These are phyloP conservation scores for Trissolcus japonicus DNA, from an alignment of 2,888 invertebrate species.

Conservation along the genomic window DNA sequence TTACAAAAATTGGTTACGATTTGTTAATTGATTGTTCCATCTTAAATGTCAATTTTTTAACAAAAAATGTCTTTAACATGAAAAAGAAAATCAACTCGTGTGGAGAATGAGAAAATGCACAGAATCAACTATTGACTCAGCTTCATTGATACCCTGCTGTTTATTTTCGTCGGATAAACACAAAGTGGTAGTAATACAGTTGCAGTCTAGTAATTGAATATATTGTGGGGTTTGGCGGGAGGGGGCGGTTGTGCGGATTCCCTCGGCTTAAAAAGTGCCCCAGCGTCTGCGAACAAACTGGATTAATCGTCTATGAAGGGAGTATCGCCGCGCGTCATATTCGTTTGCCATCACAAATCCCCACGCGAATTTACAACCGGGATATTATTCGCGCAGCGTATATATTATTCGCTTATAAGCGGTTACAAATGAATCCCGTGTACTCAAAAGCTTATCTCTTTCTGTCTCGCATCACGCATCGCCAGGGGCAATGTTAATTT, in stretches of 20 bases:
- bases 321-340: constrained; percentile 63
- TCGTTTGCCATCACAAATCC: constrained; percentile 68
- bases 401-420: constrained; percentile 45
- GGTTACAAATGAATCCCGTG: constrained; percentile 52
- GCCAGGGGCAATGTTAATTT: constrained; percentile 5
- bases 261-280: constrained; percentile 70
- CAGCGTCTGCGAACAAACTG: constrained; percentile 74
- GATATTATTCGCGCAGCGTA: constrained; percentile 25
- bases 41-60: too few species aligned
- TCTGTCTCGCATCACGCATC: constrained; percentile 2
- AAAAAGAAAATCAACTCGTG: neutral
- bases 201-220: constrained; percentile 70
- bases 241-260: constrained; percentile 74
- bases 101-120: neutral
- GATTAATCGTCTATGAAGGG: constrained; percentile 76
- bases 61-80: too few species aligned
- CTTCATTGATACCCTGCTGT: constrained; percentile 42
- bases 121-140: constrained; percentile 29
- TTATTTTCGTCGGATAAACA: constrained; percentile 56
- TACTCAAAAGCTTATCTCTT: constrained; percentile 44
- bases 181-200: constrained; percentile 47
- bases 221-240: constrained; percentile 65
- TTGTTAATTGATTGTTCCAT: too few species aligned
- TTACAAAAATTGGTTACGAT: too few species aligned
- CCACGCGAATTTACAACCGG: constrained; percentile 65